phyloP scores from a whole-genome alignment of 2,113 vertebrate species.

The Dermatemys mawii region DNA sequence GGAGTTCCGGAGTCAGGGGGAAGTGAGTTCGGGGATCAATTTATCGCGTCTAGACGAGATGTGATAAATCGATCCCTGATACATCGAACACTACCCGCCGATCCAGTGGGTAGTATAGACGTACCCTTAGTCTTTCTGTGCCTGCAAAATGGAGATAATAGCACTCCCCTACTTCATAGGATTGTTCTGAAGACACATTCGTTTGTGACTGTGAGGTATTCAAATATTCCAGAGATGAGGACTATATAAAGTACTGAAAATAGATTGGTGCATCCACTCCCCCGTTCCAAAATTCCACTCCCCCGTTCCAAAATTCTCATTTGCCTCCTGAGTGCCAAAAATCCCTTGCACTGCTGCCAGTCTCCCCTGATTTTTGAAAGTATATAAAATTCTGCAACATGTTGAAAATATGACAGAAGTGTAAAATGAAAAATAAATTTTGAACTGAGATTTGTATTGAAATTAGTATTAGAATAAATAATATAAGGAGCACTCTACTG shows the following conservation, averaged over 20 bases:
- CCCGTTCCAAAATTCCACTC: background rate
- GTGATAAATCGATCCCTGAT: too few relatives aligned
- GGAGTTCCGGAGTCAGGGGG: too few relatives aligned
- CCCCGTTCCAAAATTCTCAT: background rate
- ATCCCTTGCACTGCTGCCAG: accelerated
- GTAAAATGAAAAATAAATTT: background rate
- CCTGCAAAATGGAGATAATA: background rate
- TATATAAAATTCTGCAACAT: background rate
- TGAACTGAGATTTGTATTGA: background rate
- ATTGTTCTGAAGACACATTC: background rate
- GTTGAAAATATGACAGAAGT: background rate
- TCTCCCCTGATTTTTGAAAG: background rate
- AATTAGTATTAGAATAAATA: background rate
- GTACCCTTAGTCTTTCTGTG: background rate
- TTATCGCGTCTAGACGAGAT: too few relatives aligned
- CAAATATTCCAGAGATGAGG: background rate
- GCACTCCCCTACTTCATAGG: background rate
- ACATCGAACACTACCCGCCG: too few relatives aligned
- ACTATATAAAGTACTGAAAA: background rate
- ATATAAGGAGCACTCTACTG: background rate
- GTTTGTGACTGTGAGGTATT: background rate
- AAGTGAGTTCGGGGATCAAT: too few relatives aligned
- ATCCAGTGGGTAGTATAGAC: too few relatives aligned
- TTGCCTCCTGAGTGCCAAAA: background rate
- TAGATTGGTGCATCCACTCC: background rate